phyloP scores from a whole-genome alignment of 1,140 invertebrate species.

The Formica selysi region DNA sequence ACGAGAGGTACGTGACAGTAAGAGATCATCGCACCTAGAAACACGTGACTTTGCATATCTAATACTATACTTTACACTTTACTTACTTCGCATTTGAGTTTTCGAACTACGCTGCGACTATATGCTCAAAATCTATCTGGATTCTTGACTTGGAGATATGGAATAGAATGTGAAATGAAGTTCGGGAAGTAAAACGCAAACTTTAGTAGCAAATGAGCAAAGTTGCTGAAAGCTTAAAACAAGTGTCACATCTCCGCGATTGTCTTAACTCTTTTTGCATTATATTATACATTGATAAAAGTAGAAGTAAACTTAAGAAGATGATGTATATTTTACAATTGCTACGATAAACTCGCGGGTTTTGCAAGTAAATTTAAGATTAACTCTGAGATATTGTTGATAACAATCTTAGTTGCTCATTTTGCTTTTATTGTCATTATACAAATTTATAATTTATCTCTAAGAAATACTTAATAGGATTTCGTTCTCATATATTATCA shows the following conservation, averaged over 20 bases:
- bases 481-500: too few relatives aligned
- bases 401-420: too few relatives aligned
- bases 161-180: slow-evolving; percentile 23
- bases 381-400: too few relatives aligned
- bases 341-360: too few relatives aligned
- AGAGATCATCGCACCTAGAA: slow-evolving; percentile 46
- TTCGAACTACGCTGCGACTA: slow-evolving; percentile 10
- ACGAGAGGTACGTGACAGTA: slow-evolving; percentile 47
- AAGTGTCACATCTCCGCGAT: background rate
- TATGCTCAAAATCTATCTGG: slow-evolving; percentile 36
- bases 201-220: slow-evolving; percentile 13
- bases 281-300: background rate
- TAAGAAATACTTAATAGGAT: too few relatives aligned
- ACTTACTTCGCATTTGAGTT: slow-evolving; percentile 47
- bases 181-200: slow-evolving; percentile 11
- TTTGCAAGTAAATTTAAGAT: too few relatives aligned
- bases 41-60: slow-evolving; percentile 50
- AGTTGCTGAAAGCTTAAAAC: slow-evolving; percentile 9
- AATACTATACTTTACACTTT: slow-evolving; percentile 20
- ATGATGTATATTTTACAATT: too few relatives aligned
- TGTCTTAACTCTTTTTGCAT: background rate
- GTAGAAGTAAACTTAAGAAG: background rate
- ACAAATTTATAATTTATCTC: too few relatives aligned
- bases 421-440: too few relatives aligned
- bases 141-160: background rate